These are phyloP conservation scores for Campopleginae sp. DNA, from an alignment of 2,888 invertebrate species.

Conservation along the genomic window DNA sequence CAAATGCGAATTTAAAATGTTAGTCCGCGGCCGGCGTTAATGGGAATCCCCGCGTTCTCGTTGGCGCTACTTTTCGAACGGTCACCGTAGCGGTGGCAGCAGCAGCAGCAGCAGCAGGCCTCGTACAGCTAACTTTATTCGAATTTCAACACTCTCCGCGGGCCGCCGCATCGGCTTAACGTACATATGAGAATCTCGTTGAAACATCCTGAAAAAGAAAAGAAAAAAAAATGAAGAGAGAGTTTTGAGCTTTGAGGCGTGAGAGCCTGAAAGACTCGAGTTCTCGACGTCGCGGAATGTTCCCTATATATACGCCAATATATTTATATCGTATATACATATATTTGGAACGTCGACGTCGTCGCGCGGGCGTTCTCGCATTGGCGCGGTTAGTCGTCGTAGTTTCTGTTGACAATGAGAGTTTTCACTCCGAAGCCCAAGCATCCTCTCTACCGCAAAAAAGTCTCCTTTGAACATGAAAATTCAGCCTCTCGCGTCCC, in stretches of 20 bases:
- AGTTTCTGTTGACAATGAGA: slow-evolving; percentile 60
- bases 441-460: slow-evolving; percentile 34
- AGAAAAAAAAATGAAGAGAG: slow-evolving; percentile 70
- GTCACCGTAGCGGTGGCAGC: slow-evolving; percentile 25
- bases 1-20: slow-evolving; percentile 84
- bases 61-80: slow-evolving; percentile 52
- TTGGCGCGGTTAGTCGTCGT: slow-evolving; percentile 25
- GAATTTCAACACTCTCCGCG: slow-evolving; percentile 53
- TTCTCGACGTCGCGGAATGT: slow-evolving; percentile 48
- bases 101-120: slow-evolving; percentile 2
- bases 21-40: slow-evolving; percentile 71
- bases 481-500: slow-evolving; percentile 25
- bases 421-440: slow-evolving; percentile 50
- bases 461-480: slow-evolving; percentile 62
- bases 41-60: slow-evolving; percentile 68
- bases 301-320: neutral
- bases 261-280: slow-evolving; percentile 55
- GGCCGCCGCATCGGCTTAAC: neutral
- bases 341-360: slow-evolving; percentile 38
- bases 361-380: neutral
- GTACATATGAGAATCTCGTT: slow-evolving; percentile 39
- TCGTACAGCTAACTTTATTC: slow-evolving; percentile 66
- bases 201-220: slow-evolving; percentile 63
- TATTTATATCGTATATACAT: neutral
- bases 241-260: slow-evolving; percentile 67